A percentile compares a stretch with the other conserved stretches of the same genome.
phyloP scores from a whole-genome alignment of 2,888 invertebrate genomes.

The Abrostola tripartita region DNA sequence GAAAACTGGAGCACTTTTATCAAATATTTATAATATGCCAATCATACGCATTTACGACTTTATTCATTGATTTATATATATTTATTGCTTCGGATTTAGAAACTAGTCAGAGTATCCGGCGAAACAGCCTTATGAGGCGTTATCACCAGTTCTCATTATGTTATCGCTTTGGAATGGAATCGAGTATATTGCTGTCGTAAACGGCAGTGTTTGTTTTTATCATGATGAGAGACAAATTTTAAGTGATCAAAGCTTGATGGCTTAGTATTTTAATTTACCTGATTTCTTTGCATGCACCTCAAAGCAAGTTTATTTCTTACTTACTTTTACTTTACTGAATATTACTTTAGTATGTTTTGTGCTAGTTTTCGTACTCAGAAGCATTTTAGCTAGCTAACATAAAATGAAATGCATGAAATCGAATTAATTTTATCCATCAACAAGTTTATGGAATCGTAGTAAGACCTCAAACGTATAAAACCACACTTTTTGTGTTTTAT shows the following conservation, averaged over 20 bases:
- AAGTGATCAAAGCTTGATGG: background rate
- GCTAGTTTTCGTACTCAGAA: too few species aligned
- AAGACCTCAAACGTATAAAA: slow-evolving; percentile 24
- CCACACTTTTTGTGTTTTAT: slow-evolving; percentile 61
- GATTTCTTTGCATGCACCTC: background rate
- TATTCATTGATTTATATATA: slow-evolving; percentile 68
- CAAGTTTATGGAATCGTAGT: slow-evolving; percentile 15
- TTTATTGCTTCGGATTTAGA: slow-evolving; percentile 57
- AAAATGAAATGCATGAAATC: background rate
- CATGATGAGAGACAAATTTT: background rate
- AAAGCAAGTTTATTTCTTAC: background rate
- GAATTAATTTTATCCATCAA: background rate
- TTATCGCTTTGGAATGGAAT: slow-evolving; percentile 19
- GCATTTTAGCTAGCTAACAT: background rate
- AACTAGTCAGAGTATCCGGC: slow-evolving; percentile 64
- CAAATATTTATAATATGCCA: slow-evolving; percentile 69
- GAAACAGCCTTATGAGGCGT: slow-evolving; percentile 27
- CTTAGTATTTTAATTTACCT: background rate
- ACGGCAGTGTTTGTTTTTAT: background rate
- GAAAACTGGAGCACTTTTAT: slow-evolving; percentile 66
- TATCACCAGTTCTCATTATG: slow-evolving; percentile 36
- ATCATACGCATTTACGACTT: slow-evolving; percentile 69
- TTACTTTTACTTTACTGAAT: background rate
- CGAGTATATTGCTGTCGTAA: background rate
- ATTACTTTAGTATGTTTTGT: background rate